A percentile compares a stretch with the other conserved stretches of the same genome.
Evolutionary conservation across 2,888 invertebrate species (phyloP).

Genomic region (Ennomos fuscantarius): DNA sequence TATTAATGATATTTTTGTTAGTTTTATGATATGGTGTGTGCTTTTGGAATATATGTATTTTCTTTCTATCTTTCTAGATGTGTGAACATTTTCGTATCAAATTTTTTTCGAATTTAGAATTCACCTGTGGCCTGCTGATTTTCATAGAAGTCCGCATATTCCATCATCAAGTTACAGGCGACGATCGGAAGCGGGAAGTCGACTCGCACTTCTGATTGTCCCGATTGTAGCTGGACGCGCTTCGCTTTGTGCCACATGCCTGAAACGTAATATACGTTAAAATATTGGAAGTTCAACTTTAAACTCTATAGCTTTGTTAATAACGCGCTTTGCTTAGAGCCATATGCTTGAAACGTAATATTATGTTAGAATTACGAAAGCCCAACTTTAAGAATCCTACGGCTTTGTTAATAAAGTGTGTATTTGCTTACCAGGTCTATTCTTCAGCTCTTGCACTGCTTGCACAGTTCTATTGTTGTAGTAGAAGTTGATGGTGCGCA

Average conservation of each 20-base stretch:
- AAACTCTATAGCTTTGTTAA: neutral
- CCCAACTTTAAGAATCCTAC: neutral
- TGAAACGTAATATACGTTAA: conserved; percentile 35
- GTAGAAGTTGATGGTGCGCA: conserved; percentile 97
- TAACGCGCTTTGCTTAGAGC: conserved; percentile 93
- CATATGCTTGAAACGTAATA: conserved; percentile 88
- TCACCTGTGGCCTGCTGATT: conserved; percentile 94
- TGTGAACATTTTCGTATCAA: neutral
- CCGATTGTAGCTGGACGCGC: conserved; percentile 94
- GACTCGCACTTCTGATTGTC: conserved; percentile 97
- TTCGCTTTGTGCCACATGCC: conserved; percentile 99
- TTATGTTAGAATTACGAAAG: neutral
- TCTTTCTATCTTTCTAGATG: too few relatives aligned
- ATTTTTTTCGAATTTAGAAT: neutral
- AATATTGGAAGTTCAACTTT: neutral
- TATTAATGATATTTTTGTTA: too few relatives aligned
- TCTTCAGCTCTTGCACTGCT: conserved; percentile 98
- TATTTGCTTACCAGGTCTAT: conserved; percentile 88
- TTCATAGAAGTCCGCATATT: conserved; percentile 99
- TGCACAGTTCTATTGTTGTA: conserved; percentile 98
- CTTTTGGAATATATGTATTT: too few relatives aligned
- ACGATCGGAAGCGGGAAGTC: conserved; percentile 98
- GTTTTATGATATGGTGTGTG: too few relatives aligned
- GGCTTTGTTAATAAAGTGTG: conserved; percentile 1
- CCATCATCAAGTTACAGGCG: conserved; percentile 99